Evolutionary conservation across 1,140 invertebrate genomes (phyloP), one percentile per base, ranked within the genome.

Genomic region (Bombus impatiens): DNA sequence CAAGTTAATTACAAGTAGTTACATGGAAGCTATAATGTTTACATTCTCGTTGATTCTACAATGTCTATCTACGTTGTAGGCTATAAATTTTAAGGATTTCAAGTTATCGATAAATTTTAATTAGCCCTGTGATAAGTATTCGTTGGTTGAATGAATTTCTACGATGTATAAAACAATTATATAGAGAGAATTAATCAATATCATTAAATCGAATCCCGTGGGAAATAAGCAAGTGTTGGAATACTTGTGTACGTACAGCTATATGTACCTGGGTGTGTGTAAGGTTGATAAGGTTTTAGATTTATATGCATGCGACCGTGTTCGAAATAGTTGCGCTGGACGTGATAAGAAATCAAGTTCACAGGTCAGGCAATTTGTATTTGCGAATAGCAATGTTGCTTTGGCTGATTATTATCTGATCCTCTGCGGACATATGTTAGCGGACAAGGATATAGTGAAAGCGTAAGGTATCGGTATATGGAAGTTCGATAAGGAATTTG

Each of bases 331-430:
- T 65, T 78, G 4, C 15, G 28, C 28, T 25, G 76, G 4, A 6
- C 57, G 25, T 62, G 76, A 78, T 78, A 78, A 62, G 76, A 37
- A 78, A 78, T 78, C 76, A 62, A 78, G 76, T 78, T 78, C 76
- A 44, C 76, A 42, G 76, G 76, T 78, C 76, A 44, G 37, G 10
- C 40, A 78, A 78, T 78, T 78, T 78, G 76, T 78, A 78, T 65
- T 42, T 42, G 57, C 40, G 37, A 18, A 78, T 65, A 62, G 59
- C 76, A 65, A 42, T 53, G 59, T 35, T 62, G 62, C 76, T 65
- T 44, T 32, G 37, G 28, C 37, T 42, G 76, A 65, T 67, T 65
- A 78, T 78, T 78, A 78, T 78, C 76, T 78, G 76, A 78, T 78
- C 28, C 40, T 42, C 25, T 22, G 57, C 22, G 76, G 25, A 62